Evolutionary conservation across 2,797 vertebrate genomes (phyloP), one percentile per base, ranked within the genome.

Genomic region (Dallia pectoralis): DNA sequence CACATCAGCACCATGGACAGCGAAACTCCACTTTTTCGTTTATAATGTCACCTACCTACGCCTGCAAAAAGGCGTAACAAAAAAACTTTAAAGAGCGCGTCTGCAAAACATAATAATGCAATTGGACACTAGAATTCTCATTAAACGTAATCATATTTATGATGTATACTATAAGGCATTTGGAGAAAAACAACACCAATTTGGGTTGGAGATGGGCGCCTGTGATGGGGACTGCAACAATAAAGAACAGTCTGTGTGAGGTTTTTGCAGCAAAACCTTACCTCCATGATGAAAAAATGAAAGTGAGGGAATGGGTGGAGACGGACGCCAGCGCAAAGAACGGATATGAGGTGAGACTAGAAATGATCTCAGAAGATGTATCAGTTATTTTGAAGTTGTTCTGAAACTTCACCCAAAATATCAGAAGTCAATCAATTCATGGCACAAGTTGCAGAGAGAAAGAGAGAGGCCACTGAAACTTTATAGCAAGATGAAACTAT

Each of bases 251-350:
- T 53, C 75, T 77, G 25, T n/a, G n/a, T n/a, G n/a, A n/a, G 80
- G 74, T 68, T 79, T 82, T 61, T 72, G 61, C 67, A 75, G 67
- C 75, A 78, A 64, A 82, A 87, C 70, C 77, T 85, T 64, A 82
- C 74, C n/a, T 79, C 72, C 16, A 87, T 12, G 32, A 85, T 79
- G 69, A 87, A 77, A 72, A 84, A 44, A 86, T 86, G 63, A 86
- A 86, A 15, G 82, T 84, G 78, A 94, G 91, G 27, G 95, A 95
- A 64, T 93, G 91, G 72, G 93, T 93, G 1, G 94, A 95, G 69
- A 95, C 93, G 78, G 93, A 84, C 79, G 94, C 94, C 79, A 95
- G 86, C 33, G 94, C 87, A 36, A 95, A 87, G 73, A 94, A 93
- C 48, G 95, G 87, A 85, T 94, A 95, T 36, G 88, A 70, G 0